Base-by-base conservation (phyloP, 2,797 vertebrate species). In the Cryptoblepharus egeriae region DNA sequence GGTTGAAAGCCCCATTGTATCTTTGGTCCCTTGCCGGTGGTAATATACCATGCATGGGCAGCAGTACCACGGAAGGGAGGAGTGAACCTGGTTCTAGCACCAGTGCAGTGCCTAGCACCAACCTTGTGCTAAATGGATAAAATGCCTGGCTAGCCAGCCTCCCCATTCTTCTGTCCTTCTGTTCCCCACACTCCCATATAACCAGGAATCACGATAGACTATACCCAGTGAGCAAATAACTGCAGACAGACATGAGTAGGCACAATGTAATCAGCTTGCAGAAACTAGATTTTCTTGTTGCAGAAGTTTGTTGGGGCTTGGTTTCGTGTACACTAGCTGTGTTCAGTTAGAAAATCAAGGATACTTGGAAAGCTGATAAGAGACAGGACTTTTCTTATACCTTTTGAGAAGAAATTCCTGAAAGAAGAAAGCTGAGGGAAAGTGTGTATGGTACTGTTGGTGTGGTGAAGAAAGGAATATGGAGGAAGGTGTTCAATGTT, bases 341-440 rank as follows among this genome's bases (percentile, higher is more conserved):
- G 4, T n/a, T 26, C 42, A 18, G 7, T 75, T 22, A 15, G 57
- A 35, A 81, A 82, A 70, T 26, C 30, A 1, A 80, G 37, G 60
- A 13, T 24, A 2, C 64, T 86, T 87, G 67, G 86, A 76, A 84
- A 61, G 60, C 2, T 73, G 67, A 58, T 65, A 18, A 79, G 30
- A 85, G 84, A 88, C 73, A 75, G 75, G 63, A 74, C 79, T 55
- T 30, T 79, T 68, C 26, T 28, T 30, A 8, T 0, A 3, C 75
- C 30, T 35, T 28, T 52, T 0, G 15, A 70, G 74, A 2, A 24
- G 2, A 75, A 81, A 45, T 64, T 77, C 49, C 30, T 39, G 1
- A 12, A 0, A 0, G 20, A 26, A 39, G 37, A 3, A 35, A 28
- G 30, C 42, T 22, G 52, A 7, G 1, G 39, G 79, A 57, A 58